These are phyloP conservation scores for Trachurus trachurus DNA, from an alignment of 2,797 vertebrate genomes.

Conservation along the genomic window DNA sequence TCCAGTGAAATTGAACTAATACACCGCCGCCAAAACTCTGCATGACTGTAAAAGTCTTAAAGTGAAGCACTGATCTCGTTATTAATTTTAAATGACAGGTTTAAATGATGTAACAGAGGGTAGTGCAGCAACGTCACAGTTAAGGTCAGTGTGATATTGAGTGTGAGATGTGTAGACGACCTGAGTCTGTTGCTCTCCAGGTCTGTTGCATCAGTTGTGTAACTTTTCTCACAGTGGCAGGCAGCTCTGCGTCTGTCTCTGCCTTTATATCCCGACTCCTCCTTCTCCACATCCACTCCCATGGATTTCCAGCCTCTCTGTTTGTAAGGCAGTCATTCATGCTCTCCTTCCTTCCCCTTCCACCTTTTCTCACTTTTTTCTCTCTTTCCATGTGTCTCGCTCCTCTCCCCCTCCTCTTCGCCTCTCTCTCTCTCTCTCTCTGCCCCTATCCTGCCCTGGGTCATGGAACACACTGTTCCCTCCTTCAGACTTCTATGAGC, in stretches of 20 bases:
- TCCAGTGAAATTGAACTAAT: background rate
- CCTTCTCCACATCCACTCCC: constrained; percentile 1
- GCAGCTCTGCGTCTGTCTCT: background rate
- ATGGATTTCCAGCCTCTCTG: constrained; percentile 23
- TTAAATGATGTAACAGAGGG: constrained; percentile 2
- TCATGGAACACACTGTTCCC: constrained; percentile 80
- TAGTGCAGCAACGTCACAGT: background rate
- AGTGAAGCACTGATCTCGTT: background rate
- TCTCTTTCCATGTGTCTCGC: constrained; percentile 31
- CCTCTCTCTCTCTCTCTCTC: constrained; percentile 3
- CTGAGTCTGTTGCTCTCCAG: background rate
- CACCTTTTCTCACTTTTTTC: constrained; percentile 39
- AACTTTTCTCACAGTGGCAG: constrained; percentile 23
- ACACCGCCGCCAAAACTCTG: background rate
- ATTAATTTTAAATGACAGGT: background rate
- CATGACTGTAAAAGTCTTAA: background rate
- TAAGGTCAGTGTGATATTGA: background rate
- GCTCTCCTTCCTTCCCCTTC: constrained; percentile 20
- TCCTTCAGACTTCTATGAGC: constrained; percentile 63
- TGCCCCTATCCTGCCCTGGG: constrained; percentile 57
- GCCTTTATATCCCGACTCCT: background rate
- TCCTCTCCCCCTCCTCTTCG: constrained; percentile 7
- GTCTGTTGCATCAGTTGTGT: constrained; percentile 12
- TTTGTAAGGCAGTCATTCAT: constrained; percentile 51
- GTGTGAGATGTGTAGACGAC: constrained; percentile 1